phyloP scores from a whole-genome alignment of 2,113 vertebrate genomes.

The Heterotis niloticus region DNA sequence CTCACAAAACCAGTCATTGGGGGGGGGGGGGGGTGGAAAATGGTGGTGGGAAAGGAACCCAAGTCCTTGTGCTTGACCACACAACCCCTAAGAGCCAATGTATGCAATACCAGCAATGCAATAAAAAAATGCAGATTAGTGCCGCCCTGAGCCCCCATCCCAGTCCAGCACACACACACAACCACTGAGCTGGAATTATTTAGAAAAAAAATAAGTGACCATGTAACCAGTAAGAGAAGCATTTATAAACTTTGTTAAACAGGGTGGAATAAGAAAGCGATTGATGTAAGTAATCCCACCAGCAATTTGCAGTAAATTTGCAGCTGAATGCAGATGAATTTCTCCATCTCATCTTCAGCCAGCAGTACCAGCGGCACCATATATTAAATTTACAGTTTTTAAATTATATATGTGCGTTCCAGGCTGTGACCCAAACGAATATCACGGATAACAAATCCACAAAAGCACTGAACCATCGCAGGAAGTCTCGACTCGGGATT shows the following conservation, averaged over 20 bases:
- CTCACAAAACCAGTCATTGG: no score
- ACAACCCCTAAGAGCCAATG: no score
- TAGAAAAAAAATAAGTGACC: not conserved
- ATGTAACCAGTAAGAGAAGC: not conserved
- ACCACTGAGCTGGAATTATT: not conserved
- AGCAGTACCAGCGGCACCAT: not conserved
- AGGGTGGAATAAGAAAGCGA: not conserved
- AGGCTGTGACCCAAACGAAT: no score
- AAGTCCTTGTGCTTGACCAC: no score
- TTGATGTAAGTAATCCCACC: not conserved
- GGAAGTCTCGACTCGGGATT: no score
- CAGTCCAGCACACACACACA: not conserved
- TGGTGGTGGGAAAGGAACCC: no score
- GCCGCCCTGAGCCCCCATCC: not conserved
- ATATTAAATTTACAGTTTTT: no score
- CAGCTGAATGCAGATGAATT: not conserved
- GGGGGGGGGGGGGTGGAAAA: no score
- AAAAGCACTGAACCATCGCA: no score
- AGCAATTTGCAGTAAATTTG: not conserved
- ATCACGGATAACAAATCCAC: not conserved
- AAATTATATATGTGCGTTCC: no score
- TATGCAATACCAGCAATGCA: no score
- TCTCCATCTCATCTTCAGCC: not conserved
- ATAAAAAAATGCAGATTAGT: no score
- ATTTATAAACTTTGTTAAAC: not conserved